Base-by-base conservation (phyloP, 2,797 vertebrate genomes). In the Benthosema pterotum region DNA sequence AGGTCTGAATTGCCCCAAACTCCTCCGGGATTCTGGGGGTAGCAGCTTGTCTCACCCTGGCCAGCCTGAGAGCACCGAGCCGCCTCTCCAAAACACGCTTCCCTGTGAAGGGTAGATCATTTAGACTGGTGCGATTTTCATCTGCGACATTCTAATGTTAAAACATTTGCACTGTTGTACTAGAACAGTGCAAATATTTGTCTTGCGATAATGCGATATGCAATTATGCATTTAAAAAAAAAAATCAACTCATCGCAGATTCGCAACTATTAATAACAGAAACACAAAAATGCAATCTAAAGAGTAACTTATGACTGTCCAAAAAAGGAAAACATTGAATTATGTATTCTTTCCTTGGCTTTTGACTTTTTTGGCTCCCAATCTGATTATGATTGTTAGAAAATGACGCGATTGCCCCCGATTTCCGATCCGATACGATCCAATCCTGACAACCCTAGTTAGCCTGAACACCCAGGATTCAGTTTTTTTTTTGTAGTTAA, bases 61-160 rank as follows among this genome's bases (percentile, higher is more conserved):
- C 86, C 74, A 92, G 68, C 63, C 86, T 83, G 69, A 93, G 65
- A 25, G 77, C 83, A 2, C 77, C 80, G 18, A 94, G 75, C 59
- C 45, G 50, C 3, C 52, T 71, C 78, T 88, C 84, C 19, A 93
- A 65, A 60, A 69, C 53, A 46, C 87, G 81, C 60, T 87, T 90
- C 22, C 88, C 92, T 93, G 60, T 57, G 1, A 69, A 17, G 1
- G 43, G 6, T 42, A 19, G 38, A 18, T 18, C 13, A 11, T 32
- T 42, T 13, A 18, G 14, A 38, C 38, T n/a, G 22, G 4, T 38
- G 22, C 9, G 16, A 18, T 43, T 19, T 46, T 43, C 14, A 15
- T 46, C 2, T n/a, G 12, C 32, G 1, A 38, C 2, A 9, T 38
- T 7, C 32, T 38, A 38, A 38, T 7, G 32, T 9, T 38, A 9